phyloP scores from a whole-genome alignment of 2,888 invertebrate species.

The Drosophila mulleri region DNA sequence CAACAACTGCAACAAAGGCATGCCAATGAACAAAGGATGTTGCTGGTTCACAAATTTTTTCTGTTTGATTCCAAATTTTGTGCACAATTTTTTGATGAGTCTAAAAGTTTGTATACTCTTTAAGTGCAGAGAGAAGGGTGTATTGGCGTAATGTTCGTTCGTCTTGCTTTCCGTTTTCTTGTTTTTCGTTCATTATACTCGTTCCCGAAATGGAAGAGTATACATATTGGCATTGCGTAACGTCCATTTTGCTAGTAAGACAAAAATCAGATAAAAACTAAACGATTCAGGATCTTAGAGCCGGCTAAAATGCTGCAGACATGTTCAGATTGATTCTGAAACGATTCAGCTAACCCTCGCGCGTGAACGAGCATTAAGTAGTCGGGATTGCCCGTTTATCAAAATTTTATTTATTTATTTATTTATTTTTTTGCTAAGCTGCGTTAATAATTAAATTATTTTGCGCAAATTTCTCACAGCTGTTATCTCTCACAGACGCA shows the following conservation, averaged over 20 bases:
- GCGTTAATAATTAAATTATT: slow-evolving; percentile 72
- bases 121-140: not conserved
- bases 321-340: not conserved
- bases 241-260: too few relatives aligned
- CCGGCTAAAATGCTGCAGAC: not conserved
- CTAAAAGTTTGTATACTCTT: not conserved
- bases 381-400: not conserved
- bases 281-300: not conserved
- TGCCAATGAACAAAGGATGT: slow-evolving; percentile 21
- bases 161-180: too few relatives aligned
- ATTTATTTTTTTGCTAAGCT: slow-evolving; percentile 23
- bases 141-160: not conserved
- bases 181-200: too few relatives aligned
- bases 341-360: not conserved
- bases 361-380: not conserved
- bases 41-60: slow-evolving; percentile 8
- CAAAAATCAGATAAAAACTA: too few relatives aligned
- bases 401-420: slow-evolving; percentile 19
- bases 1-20: slow-evolving; percentile 1
- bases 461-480: slow-evolving; percentile 64
- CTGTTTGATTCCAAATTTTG: slow-evolving; percentile 12
- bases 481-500: slow-evolving; percentile 47
- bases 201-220: not conserved
- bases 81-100: not conserved
- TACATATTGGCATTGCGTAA: not conserved